Base-by-base conservation (phyloP, 37 sponge, comb jelly and placozoan species). In the Ianthella basta region DNA sequence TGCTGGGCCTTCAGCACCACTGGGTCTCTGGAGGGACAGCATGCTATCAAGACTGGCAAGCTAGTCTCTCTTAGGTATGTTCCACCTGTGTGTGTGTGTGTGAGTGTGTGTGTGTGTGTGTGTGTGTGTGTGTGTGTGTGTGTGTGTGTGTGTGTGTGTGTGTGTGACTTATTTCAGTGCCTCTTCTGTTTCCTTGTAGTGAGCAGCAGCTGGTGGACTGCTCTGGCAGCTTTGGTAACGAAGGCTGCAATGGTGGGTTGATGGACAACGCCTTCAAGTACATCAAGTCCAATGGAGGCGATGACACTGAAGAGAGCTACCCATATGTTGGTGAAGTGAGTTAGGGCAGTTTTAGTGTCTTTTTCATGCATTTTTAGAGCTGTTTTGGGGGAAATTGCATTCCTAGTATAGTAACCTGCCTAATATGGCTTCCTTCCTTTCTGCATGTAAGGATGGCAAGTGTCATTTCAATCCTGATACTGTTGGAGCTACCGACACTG, bases 1-100 rank as follows among this genome's bases (percentile, higher is more conserved):
- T 97, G 98, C 88, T 97, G 98, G 98, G 91, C 98, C 38, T 97
- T 97, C 89, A 88, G 90, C 44, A 75, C 98, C 36, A 95, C 94
- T 79, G 98, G 96, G 10, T 95, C 98, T 63, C 90, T 97, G 53
- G 98, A 97, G 74, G 97, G 95, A 78, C 97, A 97, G 60, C 93
- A 95, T 79, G 87, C 86, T 79, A 89, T 83, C 27, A 85, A 91
- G 54, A 95, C 91, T 21, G 91, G 93, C 3, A 55, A 82, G 21
- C 91, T 95, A 37, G 95, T 94, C 72, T 92, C 92, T 65, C 90
- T 91, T 66, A 32, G 77, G 50, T 73, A 29, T 73, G 77, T 5
- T 41, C 23, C 77, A 21, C 50, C 3, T 23, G n/a, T 4, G 1
- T 61, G 63, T 61, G 27, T 23, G 25, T 25, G 63, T 23, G 25